These are phyloP conservation scores for Neodiprion pinetum DNA, from an alignment of 1,140 invertebrate genomes.

Conservation along the genomic window DNA sequence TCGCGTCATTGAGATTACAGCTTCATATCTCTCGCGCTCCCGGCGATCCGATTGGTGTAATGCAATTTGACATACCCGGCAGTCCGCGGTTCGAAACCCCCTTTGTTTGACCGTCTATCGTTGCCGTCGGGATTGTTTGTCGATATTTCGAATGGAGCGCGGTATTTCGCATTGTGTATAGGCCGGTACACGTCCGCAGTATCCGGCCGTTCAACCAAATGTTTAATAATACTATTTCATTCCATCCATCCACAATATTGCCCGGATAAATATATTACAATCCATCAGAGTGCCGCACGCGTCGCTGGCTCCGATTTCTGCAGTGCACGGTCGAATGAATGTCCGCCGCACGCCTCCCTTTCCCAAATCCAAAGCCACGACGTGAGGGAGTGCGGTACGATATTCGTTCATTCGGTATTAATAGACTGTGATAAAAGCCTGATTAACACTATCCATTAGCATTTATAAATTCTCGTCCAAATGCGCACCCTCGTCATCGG, in stretches of 20 bases:
- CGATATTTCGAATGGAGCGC: background rate
- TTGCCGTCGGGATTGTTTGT: background rate
- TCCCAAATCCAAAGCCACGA: background rate
- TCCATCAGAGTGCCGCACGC: background rate
- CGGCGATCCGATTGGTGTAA: too few species aligned
- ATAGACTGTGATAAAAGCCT: background rate
- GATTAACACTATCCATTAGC: background rate
- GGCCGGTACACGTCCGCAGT: too few species aligned
- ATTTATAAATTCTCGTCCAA: background rate
- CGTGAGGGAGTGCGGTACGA: background rate
- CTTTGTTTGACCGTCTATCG: too few species aligned
- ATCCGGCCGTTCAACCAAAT: background rate
- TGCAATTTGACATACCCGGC: too few species aligned
- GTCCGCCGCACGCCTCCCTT: background rate
- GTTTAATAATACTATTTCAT: background rate
- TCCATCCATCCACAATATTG: background rate
- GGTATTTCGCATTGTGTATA: background rate
- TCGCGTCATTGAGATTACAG: too few species aligned
- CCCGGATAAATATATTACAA: slow-evolving; percentile 1
- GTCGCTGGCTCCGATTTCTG: too few species aligned
- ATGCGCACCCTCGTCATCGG: too few species aligned
- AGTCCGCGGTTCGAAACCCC: too few species aligned
- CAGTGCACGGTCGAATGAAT: too few species aligned
- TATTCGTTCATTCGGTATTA: background rate
- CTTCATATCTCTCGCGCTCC: too few species aligned